Evolutionary conservation across 2,113 vertebrate genomes (phyloP), one percentile per base, ranked within the genome.

Genomic region (Marmota flaviventris): DNA sequence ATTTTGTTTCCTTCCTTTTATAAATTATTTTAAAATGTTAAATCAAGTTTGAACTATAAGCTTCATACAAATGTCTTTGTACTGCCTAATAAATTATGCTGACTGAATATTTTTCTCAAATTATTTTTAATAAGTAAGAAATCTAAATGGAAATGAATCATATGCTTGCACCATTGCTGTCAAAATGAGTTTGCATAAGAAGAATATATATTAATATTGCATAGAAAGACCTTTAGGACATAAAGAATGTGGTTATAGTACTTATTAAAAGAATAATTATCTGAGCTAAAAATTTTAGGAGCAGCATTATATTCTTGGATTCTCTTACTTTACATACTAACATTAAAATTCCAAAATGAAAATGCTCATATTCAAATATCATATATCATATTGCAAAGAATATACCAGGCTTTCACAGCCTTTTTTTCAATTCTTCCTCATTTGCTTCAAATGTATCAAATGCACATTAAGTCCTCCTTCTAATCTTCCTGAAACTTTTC

Each of bases 81-180:
- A 91, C 73, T 29, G 0, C 1, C 89, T 98, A 94, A 96, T 88
- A 90, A 12, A 32, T 81, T 94, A 94, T 97, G 85, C 89, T 18
- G 18, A 34, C 39, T 89, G 93, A 96, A 77, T n/a, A 42, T 94
- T 93, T 94, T 96, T 69, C 89, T 92, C 24, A 94, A 96, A 91
- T 34, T 76, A 73, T 16, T 96, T 92, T 96, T 97, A 93, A 89
- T 96, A 93, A 85, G 78, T 89, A 70, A 88, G 65, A 61, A 90
- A 89, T 93, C 65, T 93, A 97, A 84, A 91, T 63, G 34, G 84
- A 93, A 79, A 98, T 91, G 77, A 98, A 92, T 87, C 72, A 93
- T 77, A 27, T 25, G 84, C 34, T 93, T 92, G 85, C 32, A 83
- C 14, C 16, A 11, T 8, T 89, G 63, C 61, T 89, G 67, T 96